These are phyloP conservation scores for Adoxophyes honmai DNA, from an alignment of 1,140 invertebrate genomes.

Conservation along the genomic window DNA sequence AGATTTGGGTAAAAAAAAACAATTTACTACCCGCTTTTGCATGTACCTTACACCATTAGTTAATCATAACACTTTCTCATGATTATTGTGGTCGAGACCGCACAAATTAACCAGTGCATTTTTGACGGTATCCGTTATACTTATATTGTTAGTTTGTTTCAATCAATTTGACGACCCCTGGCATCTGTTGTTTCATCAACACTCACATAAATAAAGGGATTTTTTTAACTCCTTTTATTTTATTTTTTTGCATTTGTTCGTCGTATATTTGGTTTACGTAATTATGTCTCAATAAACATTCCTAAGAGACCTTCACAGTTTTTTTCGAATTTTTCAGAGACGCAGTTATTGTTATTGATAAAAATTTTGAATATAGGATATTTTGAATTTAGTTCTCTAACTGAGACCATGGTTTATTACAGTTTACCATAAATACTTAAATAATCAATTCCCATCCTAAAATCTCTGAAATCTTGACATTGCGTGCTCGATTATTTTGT, in stretches of 20 bases:
- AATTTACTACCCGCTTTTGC: neutral
- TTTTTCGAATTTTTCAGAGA: neutral
- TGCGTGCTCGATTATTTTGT: no score
- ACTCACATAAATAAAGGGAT: constrained; percentile 1
- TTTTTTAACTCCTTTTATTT: neutral
- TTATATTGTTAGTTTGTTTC: neutral
- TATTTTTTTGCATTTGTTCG: neutral
- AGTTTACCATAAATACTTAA: neutral
- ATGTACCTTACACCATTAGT: neutral
- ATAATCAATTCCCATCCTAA: no score
- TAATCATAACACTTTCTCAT: neutral
- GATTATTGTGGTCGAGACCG: neutral
- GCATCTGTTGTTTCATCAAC: neutral
- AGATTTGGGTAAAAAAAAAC: neutral
- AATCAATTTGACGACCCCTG: neutral
- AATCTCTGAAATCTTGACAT: no score
- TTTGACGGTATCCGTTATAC: neutral
- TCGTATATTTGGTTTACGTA: neutral
- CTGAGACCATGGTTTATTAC: neutral
- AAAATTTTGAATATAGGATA: neutral
- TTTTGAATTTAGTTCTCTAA: no score
- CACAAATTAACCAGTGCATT: neutral
- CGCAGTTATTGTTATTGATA: neutral
- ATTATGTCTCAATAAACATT: neutral
- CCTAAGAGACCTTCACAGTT: neutral